Evolutionary conservation across 2,888 invertebrate species (phyloP).

Genomic region (Drymonia ruficornis): DNA sequence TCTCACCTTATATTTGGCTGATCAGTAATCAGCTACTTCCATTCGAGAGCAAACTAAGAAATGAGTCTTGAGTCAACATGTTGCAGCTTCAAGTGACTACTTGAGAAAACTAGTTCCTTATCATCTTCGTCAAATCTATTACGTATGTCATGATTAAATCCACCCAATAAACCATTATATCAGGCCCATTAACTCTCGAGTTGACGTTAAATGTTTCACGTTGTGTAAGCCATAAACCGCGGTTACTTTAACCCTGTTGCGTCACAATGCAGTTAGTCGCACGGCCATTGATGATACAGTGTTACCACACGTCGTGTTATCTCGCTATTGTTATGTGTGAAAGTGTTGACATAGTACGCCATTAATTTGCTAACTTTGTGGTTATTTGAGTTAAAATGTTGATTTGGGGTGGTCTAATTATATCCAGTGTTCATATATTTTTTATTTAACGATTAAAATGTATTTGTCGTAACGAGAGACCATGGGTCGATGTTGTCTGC

Average conservation of each 20-base stretch:
- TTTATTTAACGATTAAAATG: too few species aligned
- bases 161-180: neutral
- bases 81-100: too few species aligned
- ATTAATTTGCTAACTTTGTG: constrained; percentile 10
- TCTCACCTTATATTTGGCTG: too few species aligned
- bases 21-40: too few species aligned
- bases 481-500: too few species aligned
- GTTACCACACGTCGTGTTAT: constrained; percentile 33
- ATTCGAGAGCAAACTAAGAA: too few species aligned
- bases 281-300: constrained; percentile 39
- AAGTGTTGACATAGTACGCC: constrained; percentile 30
- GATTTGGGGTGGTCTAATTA: neutral
- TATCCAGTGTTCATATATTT: too few species aligned
- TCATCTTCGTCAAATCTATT: neutral
- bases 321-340: constrained; percentile 38
- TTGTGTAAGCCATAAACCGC: constrained; percentile 1
- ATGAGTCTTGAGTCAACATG: too few species aligned
- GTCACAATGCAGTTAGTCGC: constrained; percentile 27
- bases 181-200: constrained; percentile 1
- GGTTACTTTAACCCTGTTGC: constrained; percentile 1
- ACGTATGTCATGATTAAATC: neutral
- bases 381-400: neutral
- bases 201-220: neutral
- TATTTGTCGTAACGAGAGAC: too few species aligned
- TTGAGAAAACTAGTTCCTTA: neutral